Conservation (phyloP, 2,888 invertebrate genomes). For the Yponomeuta sedellus region DNA sequence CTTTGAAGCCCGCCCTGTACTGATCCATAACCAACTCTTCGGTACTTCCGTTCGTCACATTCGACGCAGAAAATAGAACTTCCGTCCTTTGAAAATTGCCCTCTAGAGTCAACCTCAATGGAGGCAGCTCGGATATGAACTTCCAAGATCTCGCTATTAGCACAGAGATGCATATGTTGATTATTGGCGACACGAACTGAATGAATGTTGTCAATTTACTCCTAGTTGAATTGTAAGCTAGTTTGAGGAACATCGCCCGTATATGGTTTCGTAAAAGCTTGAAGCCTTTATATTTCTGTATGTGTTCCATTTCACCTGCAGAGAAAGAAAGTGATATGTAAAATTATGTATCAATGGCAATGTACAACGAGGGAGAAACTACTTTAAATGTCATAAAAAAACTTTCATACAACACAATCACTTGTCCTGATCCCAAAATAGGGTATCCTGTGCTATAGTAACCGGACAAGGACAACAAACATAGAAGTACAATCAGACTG, state of each 20-base stretch:
- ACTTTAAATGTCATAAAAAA: background rate
- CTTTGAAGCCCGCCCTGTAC: constrained; percentile 55
- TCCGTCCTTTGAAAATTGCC: constrained; percentile 55
- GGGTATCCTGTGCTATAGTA: no score
- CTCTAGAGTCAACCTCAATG: constrained; percentile 71
- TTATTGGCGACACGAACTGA: constrained; percentile 62
- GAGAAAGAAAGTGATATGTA: background rate
- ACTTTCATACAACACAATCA: no score
- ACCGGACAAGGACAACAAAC: no score
- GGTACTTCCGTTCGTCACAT: constrained; percentile 39
- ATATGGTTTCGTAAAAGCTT: constrained; percentile 59
- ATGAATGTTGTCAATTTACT: constrained; percentile 58
- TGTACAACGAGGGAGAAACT: background rate
- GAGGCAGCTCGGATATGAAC: constrained; percentile 74
- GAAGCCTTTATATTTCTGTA: constrained; percentile 57
- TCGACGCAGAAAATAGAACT: constrained; percentile 47
- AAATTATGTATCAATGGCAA: background rate
- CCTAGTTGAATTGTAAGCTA: constrained; percentile 54
- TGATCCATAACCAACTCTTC: constrained; percentile 44
- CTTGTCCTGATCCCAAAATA: no score
- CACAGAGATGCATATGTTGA: constrained; percentile 63
- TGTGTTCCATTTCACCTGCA: constrained; percentile 48
- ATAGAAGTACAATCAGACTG: no score
- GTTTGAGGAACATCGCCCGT: constrained; percentile 65
- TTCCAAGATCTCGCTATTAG: constrained; percentile 63